A percentile compares a stretch with the other conserved stretches of the same genome.
Conservation (phyloP, 2,113 vertebrate species). For the Campylorhamphus procurvoides region DNA sequence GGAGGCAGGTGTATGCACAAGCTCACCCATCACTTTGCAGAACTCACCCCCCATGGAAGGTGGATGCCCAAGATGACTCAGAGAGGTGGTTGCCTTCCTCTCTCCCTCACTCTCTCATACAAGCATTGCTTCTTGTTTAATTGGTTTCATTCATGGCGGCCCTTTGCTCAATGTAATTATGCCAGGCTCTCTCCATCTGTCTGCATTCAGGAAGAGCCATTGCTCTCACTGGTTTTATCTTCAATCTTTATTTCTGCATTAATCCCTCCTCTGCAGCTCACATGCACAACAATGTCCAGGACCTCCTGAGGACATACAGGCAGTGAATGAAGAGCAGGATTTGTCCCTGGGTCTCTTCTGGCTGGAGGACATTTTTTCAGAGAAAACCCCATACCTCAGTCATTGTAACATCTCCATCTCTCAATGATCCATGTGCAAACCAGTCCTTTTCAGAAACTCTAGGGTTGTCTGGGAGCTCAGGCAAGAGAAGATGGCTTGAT, state of each 20-base stretch:
- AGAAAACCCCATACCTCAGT: not conserved
- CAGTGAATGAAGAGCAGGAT: not conserved
- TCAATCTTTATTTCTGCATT: conserved; percentile 48
- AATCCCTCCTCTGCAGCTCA: conserved; percentile 6
- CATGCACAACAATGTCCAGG: conserved; percentile 3
- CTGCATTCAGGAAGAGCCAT: conserved; percentile 76
- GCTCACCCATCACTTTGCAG: not conserved
- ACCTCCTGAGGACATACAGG: conserved; percentile 4
- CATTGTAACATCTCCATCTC: not conserved
- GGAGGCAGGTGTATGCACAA: not conserved
- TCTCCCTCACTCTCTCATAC: not conserved
- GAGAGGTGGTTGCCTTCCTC: not conserved
- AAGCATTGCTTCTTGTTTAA: conserved; percentile 48
- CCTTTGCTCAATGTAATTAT: conserved; percentile 85
- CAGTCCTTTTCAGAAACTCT: not conserved
- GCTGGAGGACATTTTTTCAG: not conserved
- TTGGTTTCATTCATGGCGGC: conserved; percentile 61
- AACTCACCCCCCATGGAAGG: not conserved
- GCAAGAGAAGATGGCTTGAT: not conserved
- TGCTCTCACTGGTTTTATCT: conserved; percentile 41
- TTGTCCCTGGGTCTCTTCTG: not conserved
- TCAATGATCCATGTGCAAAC: not conserved
- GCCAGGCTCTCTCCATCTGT: conserved; percentile 78
- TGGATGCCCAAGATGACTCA: not conserved
- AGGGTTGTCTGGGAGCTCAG: not conserved